A percentile compares a stretch with the other conserved stretches of the same genome.
These are phyloP conservation scores for Pedionomus torquatus DNA, from an alignment of 2,113 vertebrate species.

Conservation along the genomic window DNA sequence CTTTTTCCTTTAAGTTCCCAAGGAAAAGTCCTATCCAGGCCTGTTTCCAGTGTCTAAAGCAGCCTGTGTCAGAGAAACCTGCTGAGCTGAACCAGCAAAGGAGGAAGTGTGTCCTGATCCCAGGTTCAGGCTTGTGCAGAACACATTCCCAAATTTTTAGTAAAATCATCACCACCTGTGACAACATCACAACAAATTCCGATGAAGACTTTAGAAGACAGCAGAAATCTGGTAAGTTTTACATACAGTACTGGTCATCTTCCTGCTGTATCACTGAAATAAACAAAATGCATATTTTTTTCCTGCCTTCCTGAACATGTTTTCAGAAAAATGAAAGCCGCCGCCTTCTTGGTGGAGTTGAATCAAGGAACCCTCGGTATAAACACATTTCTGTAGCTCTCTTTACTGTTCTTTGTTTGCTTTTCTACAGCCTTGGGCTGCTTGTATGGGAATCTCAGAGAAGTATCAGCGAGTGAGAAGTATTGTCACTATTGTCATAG, in stretches of 20 bases:
- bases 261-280: not conserved
- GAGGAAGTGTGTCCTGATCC: not conserved
- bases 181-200: not conserved
- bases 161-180: not conserved
- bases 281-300: not conserved
- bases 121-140: not conserved
- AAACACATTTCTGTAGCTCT: not conserved
- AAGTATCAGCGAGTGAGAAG: not conserved
- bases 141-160: not conserved
- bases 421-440: not conserved
- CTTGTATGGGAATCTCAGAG: not conserved
- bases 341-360: not conserved
- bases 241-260: accelerated
- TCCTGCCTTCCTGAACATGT: not conserved
- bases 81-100: not conserved
- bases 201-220: not conserved
- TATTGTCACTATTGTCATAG: too few species aligned
- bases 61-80: not conserved
- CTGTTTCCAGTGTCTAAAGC: not conserved
- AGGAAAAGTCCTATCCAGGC: not conserved
- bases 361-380: not conserved
- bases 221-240: not conserved
- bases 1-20: not conserved
- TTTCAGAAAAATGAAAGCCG: not conserved
- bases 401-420: not conserved